Evolutionary conservation across 2,888 invertebrate species (phyloP), one percentile per base, ranked within the genome.

Genomic region (Acanthoscelides obtectus): DNA sequence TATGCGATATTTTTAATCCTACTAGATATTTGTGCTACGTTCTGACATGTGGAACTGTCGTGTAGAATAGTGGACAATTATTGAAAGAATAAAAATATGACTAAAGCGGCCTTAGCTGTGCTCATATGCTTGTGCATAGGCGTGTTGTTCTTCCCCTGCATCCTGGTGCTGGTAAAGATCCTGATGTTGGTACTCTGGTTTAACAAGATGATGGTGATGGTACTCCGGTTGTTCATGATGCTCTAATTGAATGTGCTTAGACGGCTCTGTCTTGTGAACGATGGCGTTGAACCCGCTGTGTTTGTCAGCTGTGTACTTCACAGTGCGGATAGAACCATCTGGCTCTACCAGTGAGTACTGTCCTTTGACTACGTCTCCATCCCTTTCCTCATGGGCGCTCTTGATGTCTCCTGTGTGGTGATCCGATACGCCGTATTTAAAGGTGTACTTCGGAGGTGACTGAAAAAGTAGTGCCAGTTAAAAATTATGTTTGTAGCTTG

Each of bases 301-400:
- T 72, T 84, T 83, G 73, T 85, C 84, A 65, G 85, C 84, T 0
- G 84, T 84, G 72, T 85, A 85, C 66, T 84, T 81, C 21, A 85
- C 85, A 17, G 84, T 85, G 69, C 85, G 78, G 4, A 85, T 75
- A 17, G 83, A 83, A 71, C 85, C 85, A 75, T 85, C 85, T 0
- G 85, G 83, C 76, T 85, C 85, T n/a, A 84, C 83, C 19, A 85
- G 74, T 0, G 83, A 81, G 74, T 85, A 85, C 72, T 84, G 81
- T 6, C 85, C 85, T 79, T 85, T 84, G 2, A 85, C 85, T 6
- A 81, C 80, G 73, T 85, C 84, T 19, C 85, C 85, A 73, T 85
- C 84, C 64, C 85, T 77, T 8, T 81, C 80, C 74, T 85, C 85
- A 27, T 82, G 83, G 69, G 84, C 84, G 69, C 81, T 81, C 72